Evolutionary conservation across 2,113 vertebrate species (phyloP), one percentile per base, ranked within the genome.

Genomic region (Hydrolagus affinis): DNA sequence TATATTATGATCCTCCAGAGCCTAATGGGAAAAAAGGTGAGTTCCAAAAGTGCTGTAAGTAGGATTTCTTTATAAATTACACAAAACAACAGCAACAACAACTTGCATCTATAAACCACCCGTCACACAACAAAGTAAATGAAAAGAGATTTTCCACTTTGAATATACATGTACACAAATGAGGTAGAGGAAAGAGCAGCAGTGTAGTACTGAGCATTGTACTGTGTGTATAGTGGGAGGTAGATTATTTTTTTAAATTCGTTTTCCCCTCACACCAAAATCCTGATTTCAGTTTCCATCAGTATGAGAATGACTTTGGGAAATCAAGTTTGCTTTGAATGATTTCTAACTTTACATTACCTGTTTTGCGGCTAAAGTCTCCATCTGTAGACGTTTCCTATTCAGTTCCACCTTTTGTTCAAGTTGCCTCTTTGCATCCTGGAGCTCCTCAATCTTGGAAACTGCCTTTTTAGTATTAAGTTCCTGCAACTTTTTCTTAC

Each of bases 331-430:
- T 44, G 6, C 6, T 44, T 32, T 64, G 21, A 66, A 32, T 57
- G 7, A 19, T 10, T 32, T 30, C 11, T 19, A 28, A 6, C 32
- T 4, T 66, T 21, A 32, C 23, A 7, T 85, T 90, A 96, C 95
- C 94, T 95, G 93, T 88, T 92, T 93, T 8, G 95, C 91, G 77
- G 96, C 95, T 87, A 96, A 89, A 0, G 96, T 90, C 88, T 99
- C 96, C 93, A 97, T 93, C 87, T 96, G 94, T 77, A 98, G 89
- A 0, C 95, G 93, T 85, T 91, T 96, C 87, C 92, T 97, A 86
- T 94, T 96, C 30, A 93, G 88, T 30, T 89, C 88, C 11, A 97
- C 91, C 83, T 97, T 94, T 68, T 95, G 93, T 76, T 98, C 95
- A 86, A 98, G 94, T 64, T 91, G 90, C 72, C 89, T 88, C 85